Evolutionary conservation across 1,140 invertebrate species (phyloP), one percentile per base, ranked within the genome.

Genomic region (Pseudomyrmex gracilis): DNA sequence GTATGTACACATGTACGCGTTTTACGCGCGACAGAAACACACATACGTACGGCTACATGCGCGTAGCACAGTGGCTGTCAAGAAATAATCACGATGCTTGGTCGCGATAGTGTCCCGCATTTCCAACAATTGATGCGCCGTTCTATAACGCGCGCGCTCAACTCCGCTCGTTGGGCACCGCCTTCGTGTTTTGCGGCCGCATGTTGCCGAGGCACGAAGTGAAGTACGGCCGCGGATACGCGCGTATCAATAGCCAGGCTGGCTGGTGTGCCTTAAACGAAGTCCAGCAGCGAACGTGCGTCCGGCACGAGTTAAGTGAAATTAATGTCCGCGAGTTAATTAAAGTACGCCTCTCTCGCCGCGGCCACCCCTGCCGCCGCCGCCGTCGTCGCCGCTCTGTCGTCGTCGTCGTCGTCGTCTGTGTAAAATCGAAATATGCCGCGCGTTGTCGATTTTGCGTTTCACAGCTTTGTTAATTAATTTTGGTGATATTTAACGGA

Each of bases 121-220:
- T 89, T 82, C 87, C 80, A 89, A 88, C 87, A 89, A 89, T 89
- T 89, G 87, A 89, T 88, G 85, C 87, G 80, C 64, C 64, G 82
- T 85, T 86, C 70, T 83, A 66, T 83, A 73, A 71, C 73, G 77
- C 55, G 84, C 34, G 34, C 34, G 60, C 67, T 34, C 60, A 51
- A 34, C 51, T 47, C 61, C 61, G 20, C 74, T 66, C 74, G 70
- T 55, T 82, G 70, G 76, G 57, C 78, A 51, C 61, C 80, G 85
- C 86, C 87, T 88, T 88, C 87, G 70, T 89, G 43, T 80, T 80
- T 70, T 53, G 76, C 76, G 45, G 61, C 60, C 64, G 76, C 76
- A 17, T 15, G 15, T 43, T 58, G 53, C 17, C 58, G 45, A 43
- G 34, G 17, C 70, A 45, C 45, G 73, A n/a, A 34, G 47, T 20